phyloP scores from a whole-genome alignment of 2,113 vertebrate species.

The Grus americana region DNA sequence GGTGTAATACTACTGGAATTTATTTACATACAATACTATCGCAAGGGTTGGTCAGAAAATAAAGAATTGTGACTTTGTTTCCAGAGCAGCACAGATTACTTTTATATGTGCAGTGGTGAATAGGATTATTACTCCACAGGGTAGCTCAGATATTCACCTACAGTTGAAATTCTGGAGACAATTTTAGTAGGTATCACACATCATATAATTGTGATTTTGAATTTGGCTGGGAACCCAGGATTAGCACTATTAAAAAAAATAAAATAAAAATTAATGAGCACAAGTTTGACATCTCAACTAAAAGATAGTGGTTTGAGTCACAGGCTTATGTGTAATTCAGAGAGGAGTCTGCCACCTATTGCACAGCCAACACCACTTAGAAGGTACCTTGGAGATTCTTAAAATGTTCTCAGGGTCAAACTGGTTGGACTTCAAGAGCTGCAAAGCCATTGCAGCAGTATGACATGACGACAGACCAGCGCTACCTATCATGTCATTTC shows the following conservation, averaged over 20 bases:
- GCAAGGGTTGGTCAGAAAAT: not conserved
- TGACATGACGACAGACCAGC: not conserved
- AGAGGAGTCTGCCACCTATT: not conserved
- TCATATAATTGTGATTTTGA: not conserved
- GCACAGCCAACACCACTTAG: not conserved
- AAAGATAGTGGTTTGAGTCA: not conserved
- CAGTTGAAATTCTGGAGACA: not conserved
- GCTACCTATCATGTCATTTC: not conserved
- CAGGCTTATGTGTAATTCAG: not conserved
- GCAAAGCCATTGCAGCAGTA: not conserved
- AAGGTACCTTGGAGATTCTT: not conserved
- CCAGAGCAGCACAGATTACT: not conserved
- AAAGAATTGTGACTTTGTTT: not conserved
- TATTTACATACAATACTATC: not conserved
- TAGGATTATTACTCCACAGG: not conserved
- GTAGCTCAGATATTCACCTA: not conserved
- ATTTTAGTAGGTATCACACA: not conserved
- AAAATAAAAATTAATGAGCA: not conserved
- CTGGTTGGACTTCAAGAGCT: rapidly evolving
- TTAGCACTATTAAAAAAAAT: not conserved
- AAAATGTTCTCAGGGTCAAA: not conserved
- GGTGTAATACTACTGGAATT: not conserved
- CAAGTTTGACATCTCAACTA: not conserved
- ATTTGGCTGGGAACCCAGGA: not conserved
- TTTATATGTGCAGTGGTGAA: not conserved